Evolutionary conservation across 2,888 invertebrate genomes (phyloP).

Genomic region (Cactoblastis cactorum): DNA sequence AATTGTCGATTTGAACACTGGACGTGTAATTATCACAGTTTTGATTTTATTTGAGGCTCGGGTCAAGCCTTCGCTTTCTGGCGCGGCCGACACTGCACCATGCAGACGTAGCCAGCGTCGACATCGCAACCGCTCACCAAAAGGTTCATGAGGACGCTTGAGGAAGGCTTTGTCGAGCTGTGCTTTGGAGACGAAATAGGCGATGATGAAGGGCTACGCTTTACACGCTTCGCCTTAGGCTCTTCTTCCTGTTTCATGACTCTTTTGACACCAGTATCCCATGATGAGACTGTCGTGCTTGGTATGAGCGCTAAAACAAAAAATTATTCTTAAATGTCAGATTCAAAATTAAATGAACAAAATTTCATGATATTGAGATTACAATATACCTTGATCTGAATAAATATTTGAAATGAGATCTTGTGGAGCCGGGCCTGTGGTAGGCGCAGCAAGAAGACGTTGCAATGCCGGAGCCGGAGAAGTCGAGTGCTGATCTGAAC

Average conservation of each 20-base stretch:
- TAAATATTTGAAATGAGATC: slow-evolving; percentile 72
- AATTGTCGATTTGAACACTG: slow-evolving; percentile 61
- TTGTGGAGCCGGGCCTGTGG: slow-evolving; percentile 67
- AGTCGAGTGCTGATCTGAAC: slow-evolving; percentile 49
- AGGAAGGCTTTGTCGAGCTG: slow-evolving; percentile 72
- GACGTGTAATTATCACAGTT: slow-evolving; percentile 76
- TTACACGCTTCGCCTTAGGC: slow-evolving; percentile 59
- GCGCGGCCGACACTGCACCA: slow-evolving; percentile 84
- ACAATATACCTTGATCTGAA: slow-evolving; percentile 60
- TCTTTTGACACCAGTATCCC: slow-evolving; percentile 66
- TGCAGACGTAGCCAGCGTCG: slow-evolving; percentile 94
- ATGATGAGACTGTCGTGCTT: slow-evolving; percentile 54
- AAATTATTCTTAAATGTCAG: slow-evolving; percentile 6
- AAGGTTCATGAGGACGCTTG: slow-evolving; percentile 95
- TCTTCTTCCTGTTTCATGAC: slow-evolving; percentile 63
- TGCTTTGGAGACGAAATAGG: slow-evolving; percentile 29
- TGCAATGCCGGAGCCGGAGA: slow-evolving; percentile 65
- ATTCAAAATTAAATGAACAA: background rate
- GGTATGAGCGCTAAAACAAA: slow-evolving; percentile 58
- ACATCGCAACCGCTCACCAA: slow-evolving; percentile 97
- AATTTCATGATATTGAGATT: background rate
- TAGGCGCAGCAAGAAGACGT: slow-evolving; percentile 58
- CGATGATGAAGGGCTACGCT: slow-evolving; percentile 62
- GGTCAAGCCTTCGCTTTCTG: slow-evolving; percentile 68
- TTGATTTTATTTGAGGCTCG: slow-evolving; percentile 33